phyloP scores from a whole-genome alignment of 2,797 vertebrate species.

The Diglossa cyanea region DNA sequence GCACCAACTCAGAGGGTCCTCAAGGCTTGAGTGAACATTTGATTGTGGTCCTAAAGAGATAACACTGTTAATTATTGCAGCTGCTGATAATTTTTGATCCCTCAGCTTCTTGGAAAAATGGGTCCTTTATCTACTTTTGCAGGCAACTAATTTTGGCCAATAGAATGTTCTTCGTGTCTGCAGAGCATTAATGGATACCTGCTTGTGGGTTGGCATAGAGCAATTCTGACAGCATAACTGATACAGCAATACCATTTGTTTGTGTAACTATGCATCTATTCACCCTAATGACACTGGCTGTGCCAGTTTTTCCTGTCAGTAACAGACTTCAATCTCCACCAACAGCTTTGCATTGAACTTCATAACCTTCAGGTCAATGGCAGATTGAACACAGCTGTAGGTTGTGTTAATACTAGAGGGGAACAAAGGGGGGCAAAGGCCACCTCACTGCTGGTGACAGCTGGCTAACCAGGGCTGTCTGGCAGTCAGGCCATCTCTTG shows the following conservation, averaged over 20 bases:
- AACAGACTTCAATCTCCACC: neutral
- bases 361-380: neutral
- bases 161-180: neutral
- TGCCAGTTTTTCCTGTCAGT: neutral
- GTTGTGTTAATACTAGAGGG: neutral
- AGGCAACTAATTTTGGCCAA: neutral
- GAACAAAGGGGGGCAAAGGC: neutral
- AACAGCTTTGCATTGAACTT: neutral
- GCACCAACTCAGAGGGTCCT: neutral
- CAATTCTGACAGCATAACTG: neutral
- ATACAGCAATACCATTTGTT: neutral
- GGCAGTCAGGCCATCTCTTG: neutral
- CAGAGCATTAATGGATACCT: neutral
- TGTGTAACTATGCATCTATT: neutral
- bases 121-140: neutral
- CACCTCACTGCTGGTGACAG: accelerated
- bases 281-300: neutral
- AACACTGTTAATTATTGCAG: neutral
- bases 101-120: neutral
- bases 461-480: neutral
- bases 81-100: neutral
- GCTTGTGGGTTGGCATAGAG: neutral
- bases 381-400: neutral
- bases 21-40: neutral
- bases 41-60: neutral